A percentile compares a stretch with the other conserved stretches of the same genome.
phyloP scores from a whole-genome alignment of 1,140 invertebrate genomes.

The Drosophila sp. region DNA sequence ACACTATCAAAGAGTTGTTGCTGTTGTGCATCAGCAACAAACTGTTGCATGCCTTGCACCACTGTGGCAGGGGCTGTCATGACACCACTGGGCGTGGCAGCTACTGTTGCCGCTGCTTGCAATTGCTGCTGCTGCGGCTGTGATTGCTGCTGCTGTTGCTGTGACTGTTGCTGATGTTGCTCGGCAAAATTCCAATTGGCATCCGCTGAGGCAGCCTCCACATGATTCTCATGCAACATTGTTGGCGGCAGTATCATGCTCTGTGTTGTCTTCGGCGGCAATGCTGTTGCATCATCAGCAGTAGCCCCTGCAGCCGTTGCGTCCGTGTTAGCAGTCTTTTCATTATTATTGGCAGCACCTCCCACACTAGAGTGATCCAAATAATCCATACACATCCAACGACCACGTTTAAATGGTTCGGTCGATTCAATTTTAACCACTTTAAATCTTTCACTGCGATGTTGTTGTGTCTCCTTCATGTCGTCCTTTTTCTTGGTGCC shows the following conservation, averaged over 20 bases:
- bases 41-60: slow-evolving; percentile 80
- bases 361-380: slow-evolving; percentile 89
- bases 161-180: slow-evolving; percentile 40
- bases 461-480: slow-evolving; percentile 90
- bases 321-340: slow-evolving; percentile 76
- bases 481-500: slow-evolving; percentile 87
- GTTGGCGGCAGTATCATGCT: slow-evolving; percentile 81
- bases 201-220: slow-evolving; percentile 72
- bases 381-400: slow-evolving; percentile 98
- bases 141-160: slow-evolving; percentile 37
- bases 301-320: slow-evolving; percentile 13
- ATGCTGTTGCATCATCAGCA: slow-evolving; percentile 13
- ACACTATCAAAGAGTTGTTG: slow-evolving; percentile 66
- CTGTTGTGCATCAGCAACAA: slow-evolving; percentile 55
- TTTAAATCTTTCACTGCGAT: slow-evolving; percentile 95
- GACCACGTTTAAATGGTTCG: slow-evolving; percentile 95
- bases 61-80: slow-evolving; percentile 79
- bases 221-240: slow-evolving; percentile 72
- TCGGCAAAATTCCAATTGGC: slow-evolving; percentile 79
- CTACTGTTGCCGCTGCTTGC: slow-evolving; percentile 25
- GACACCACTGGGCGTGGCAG: slow-evolving; percentile 65
- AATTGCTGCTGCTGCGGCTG: slow-evolving; percentile 44
- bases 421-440: slow-evolving; percentile 98
- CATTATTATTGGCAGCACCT: slow-evolving; percentile 70
- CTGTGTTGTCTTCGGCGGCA: slow-evolving; percentile 76